phyloP scores from a whole-genome alignment of 2,888 invertebrate genomes.

The Andricus quercusramuli region DNA sequence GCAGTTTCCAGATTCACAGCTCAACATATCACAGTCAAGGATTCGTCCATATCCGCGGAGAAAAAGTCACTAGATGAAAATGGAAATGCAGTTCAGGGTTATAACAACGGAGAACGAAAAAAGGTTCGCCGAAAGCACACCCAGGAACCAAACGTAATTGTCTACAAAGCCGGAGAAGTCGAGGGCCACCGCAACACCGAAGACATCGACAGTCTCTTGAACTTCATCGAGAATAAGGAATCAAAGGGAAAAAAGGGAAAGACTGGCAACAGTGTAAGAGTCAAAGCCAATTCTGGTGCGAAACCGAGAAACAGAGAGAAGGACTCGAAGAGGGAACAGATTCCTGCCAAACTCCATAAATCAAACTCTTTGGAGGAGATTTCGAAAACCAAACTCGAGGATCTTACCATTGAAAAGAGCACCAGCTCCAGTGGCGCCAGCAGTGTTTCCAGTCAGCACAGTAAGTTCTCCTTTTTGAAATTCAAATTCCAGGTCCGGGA shows the following conservation, averaged over 20 bases:
- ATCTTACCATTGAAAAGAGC: conserved; percentile 81
- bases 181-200: conserved; percentile 90
- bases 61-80: conserved; percentile 89
- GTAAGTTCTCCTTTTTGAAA: conserved; percentile 58
- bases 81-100: conserved; percentile 85
- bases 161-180: conserved; percentile 81
- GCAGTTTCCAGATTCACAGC: conserved; percentile 64
- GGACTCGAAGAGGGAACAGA: conserved; percentile 74
- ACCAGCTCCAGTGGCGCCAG: conserved; percentile 72
- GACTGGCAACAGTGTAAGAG: conserved; percentile 72
- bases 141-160: conserved; percentile 74
- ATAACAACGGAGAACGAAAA: conserved; percentile 71
- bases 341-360: conserved; percentile 82
- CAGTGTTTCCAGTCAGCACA: conserved; percentile 74
- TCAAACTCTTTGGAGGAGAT: conserved; percentile 91
- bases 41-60: conserved; percentile 65
- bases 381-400: conserved; percentile 87
- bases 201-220: conserved; percentile 87
- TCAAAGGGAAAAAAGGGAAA: conserved; percentile 75
- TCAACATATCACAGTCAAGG: conserved; percentile 67
- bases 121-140: conserved; percentile 73
- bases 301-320: conserved; percentile 78
- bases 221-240: conserved; percentile 86
- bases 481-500: background rate
- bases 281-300: conserved; percentile 74